Evolutionary conservation across 2,888 invertebrate species (phyloP).

Genomic region (Maniola hyperantus): DNA sequence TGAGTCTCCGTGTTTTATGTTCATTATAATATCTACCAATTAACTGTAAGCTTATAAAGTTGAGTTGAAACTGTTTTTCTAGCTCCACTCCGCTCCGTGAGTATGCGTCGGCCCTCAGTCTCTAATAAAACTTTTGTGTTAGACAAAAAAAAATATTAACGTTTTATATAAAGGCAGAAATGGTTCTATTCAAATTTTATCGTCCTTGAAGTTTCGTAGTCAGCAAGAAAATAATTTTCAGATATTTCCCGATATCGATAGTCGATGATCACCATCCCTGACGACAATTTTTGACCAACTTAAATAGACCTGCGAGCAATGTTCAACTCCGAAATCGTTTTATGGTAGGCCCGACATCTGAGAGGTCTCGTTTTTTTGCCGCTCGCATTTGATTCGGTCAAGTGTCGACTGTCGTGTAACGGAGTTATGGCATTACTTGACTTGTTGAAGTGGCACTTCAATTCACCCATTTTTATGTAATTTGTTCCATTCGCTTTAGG

Average conservation of each 20-base stretch:
- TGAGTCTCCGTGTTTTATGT: too few species aligned
- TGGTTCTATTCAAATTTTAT: constrained; percentile 17
- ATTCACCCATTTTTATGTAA: constrained; percentile 10
- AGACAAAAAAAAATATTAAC: background rate
- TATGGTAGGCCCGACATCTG: constrained; percentile 40
- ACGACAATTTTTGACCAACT: constrained; percentile 51
- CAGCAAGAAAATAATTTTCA: constrained; percentile 25
- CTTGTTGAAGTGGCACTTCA: constrained; percentile 12
- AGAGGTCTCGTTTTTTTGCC: constrained; percentile 46
- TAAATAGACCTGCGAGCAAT: constrained; percentile 52
- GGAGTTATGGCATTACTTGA: constrained; percentile 39
- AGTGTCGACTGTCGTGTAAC: constrained; percentile 40
- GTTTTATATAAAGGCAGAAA: background rate
- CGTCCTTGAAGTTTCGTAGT: background rate
- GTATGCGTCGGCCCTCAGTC: too few species aligned
- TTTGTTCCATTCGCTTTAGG: background rate
- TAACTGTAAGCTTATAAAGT: too few species aligned
- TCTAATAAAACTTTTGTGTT: background rate
- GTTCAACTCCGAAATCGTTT: constrained; percentile 54
- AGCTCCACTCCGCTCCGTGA: too few species aligned
- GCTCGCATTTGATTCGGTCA: constrained; percentile 40
- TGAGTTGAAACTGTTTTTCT: too few species aligned
- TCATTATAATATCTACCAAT: too few species aligned
- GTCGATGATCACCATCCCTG: constrained; percentile 36
- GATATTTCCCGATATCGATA: constrained; percentile 25